Base-by-base conservation (phyloP, 2,888 invertebrate genomes). In the Myopa testacea region DNA sequence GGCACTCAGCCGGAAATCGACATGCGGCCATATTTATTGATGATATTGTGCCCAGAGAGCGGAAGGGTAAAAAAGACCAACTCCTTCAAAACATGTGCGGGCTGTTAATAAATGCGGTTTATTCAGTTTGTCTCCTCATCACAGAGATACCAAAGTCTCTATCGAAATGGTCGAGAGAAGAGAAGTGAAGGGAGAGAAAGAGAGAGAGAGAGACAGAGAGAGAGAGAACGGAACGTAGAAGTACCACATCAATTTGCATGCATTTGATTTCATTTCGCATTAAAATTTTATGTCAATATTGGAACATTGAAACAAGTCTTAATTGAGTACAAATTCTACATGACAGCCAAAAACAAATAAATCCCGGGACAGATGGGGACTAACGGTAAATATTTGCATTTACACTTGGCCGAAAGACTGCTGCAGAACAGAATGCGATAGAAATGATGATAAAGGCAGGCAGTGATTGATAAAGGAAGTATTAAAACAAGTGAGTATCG, bases 311-410 rank as follows among this genome's bases (percentile, higher is more conserved):
- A 84, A 85, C 86, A 84, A 84, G 84, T 86, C 86, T 87, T 87
- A 87, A 87, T 87, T 87, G 87, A 87, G 87, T 87, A 85, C 86
- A 87, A 87, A 85, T 85, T 85, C 87, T 86, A 86, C 85, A 86
- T 87, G 86, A 85, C 87, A 84, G 82, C 72, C 19, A 19, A 60
- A 60, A 58, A 40, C 40, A 58, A 58, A 72, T 38, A 65, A 38
- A 65, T 12, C 37, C 10, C 8, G 34, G 65, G 34, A 65, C 5
- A 14, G 38, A 63, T 63, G 14, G 62, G 14, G 62, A 10, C 45
- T 45, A 45, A 45, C 10, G 45, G 45, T 45, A 45, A 45, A 45
- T 45, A 3, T 45, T 45, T 6, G 10, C 45, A 45, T 45, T 45
- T 45, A 8, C 45, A 45, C 45, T 45, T 10, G 45, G 45, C 6